Conservation (phyloP, 1,140 invertebrate genomes). For the Zaprionus ghesquierei region DNA sequence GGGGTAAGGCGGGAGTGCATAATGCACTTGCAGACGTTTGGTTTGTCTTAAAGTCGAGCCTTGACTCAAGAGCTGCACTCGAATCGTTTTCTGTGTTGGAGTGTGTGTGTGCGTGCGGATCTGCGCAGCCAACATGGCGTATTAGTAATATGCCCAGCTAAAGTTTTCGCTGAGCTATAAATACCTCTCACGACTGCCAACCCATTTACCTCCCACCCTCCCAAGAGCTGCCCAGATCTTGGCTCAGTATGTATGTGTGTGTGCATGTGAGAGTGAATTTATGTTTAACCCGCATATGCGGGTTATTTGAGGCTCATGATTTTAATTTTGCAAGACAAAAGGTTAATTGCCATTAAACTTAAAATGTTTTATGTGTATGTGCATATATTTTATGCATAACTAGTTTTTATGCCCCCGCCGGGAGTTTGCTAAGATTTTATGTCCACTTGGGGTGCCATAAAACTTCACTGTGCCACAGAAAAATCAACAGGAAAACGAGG, state of each 20-base stretch:
- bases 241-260: not conserved
- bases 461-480: slow-evolving; percentile 44
- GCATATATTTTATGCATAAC: slow-evolving; percentile 45
- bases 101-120: slow-evolving; percentile 28
- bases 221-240: not conserved
- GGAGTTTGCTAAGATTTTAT: slow-evolving; percentile 73
- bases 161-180: slow-evolving; percentile 71
- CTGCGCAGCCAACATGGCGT: slow-evolving; percentile 63
- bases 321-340: slow-evolving; percentile 66
- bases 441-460: slow-evolving; percentile 64
- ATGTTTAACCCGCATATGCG: slow-evolving; percentile 52
- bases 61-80: slow-evolving; percentile 44
- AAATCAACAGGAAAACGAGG: slow-evolving; percentile 12
- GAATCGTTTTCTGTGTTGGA: not conserved
- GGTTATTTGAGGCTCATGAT: slow-evolving; percentile 70
- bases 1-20: not conserved
- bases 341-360: slow-evolving; percentile 79
- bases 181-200: slow-evolving; percentile 69
- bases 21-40: slow-evolving; percentile 26
- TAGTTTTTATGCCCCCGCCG: slow-evolving; percentile 57
- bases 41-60: slow-evolving; percentile 45
- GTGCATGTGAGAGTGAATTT: slow-evolving; percentile 38
- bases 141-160: slow-evolving; percentile 67
- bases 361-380: slow-evolving; percentile 52
- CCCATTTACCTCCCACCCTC: not conserved